Base-by-base conservation (phyloP, 2,888 invertebrate genomes). In the Drosophila fungiperda region DNA sequence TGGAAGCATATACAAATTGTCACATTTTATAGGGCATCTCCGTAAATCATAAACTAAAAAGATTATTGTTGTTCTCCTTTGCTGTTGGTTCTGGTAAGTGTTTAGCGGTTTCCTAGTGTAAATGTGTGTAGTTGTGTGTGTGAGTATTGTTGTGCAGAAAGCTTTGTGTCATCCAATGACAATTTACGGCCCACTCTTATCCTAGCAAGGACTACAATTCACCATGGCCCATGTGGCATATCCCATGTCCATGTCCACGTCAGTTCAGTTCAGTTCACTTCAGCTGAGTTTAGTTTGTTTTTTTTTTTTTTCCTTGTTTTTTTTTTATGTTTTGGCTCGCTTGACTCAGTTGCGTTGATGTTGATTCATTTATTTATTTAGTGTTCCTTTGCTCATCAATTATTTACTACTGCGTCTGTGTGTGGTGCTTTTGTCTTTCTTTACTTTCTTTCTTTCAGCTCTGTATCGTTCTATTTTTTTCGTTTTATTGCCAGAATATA, bases 311-410 rank as follows among this genome's bases (percentile, higher is more conserved):
- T 35, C 9, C 36, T 29, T 33, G 9, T 49, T 42, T 29, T 53
- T 32, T 23, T 1, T 35, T n/a, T 49, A 23, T 32, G n/a, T 20
- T 50, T 35, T 58, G 42, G 17, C 49, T 52, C 53, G 12, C 59
- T 57, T 57, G 40, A 38, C 45, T 81, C 57, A 48, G 48, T 57
- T 73, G 45, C 65, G 73, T 74, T 83, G 60, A 38, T 70, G 70
- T 85, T 84, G 77, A 77, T 86, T 89, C 81, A 88, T 89, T 86
- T 86, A 84, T 84, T 89, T 84, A 89, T 89, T 89, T 86, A 89
- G 83, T 89, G 89, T 85, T 78, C 86, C 70, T 82, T 80, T 66
- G 68, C 55, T 74, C 88, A 89, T 86, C 83, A 89, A 86, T 89
- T 88, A 86, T 86, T 86, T 48, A 89, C 54, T 17, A 23, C 8